Evolutionary conservation across 2,113 vertebrate species (phyloP).

Genomic region (Craseonycteris thonglongyai): DNA sequence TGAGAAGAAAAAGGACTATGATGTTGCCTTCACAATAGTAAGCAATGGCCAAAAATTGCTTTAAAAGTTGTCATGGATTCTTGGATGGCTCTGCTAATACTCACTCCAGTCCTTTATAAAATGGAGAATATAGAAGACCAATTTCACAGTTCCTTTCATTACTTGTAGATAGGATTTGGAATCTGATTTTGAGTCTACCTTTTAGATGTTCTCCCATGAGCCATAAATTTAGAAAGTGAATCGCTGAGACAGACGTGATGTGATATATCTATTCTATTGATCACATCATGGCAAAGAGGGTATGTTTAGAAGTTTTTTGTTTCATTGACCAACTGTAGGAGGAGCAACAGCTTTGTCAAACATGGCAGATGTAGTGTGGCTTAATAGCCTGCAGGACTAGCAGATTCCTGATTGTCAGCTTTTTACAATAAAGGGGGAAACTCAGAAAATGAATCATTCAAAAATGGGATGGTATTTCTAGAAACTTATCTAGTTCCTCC

Average conservation of each 20-base stretch:
- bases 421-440: background rate
- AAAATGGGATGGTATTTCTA: background rate
- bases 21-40: background rate
- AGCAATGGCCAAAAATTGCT: background rate
- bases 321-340: background rate
- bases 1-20: background rate
- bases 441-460: background rate
- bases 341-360: background rate
- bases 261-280: background rate
- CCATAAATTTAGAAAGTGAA: background rate
- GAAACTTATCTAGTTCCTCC: background rate
- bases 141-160: background rate
- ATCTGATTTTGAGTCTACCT: background rate
- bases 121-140: background rate
- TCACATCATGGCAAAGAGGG: background rate
- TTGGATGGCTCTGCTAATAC: background rate
- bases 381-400: background rate
- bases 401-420: background rate
- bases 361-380: background rate
- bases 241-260: background rate
- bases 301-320: background rate
- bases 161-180: background rate
- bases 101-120: background rate
- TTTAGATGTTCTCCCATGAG: background rate
- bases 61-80: background rate